Evolutionary conservation across 2,797 vertebrate species (phyloP).

Genomic region (Hephaestus fuliginosus): DNA sequence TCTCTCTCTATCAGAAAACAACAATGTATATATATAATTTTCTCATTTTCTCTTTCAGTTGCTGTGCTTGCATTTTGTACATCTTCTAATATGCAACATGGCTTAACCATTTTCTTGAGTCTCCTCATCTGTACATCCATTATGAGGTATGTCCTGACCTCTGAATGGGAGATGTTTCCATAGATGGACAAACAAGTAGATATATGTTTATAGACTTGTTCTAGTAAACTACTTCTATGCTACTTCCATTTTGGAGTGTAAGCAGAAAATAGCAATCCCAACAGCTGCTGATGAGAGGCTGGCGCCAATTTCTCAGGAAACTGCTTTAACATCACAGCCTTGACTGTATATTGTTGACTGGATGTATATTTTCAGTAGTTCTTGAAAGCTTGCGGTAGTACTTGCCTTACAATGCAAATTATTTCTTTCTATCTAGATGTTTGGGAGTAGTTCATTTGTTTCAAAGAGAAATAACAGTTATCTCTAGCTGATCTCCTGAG

Average conservation of each 20-base stretch:
- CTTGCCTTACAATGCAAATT: background rate
- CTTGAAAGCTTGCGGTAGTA: background rate
- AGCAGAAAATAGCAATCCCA: background rate
- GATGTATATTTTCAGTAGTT: constrained; percentile 1
- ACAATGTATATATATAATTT: too few species aligned
- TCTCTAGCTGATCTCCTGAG: background rate
- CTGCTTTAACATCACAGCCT: background rate
- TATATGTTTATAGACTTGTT: background rate
- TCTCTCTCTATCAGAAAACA: too few species aligned
- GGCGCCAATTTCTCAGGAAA: constrained; percentile 6
- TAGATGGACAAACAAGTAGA: background rate
- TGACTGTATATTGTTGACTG: background rate
- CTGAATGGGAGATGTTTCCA: background rate
- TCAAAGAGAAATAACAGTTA: constrained; percentile 11
- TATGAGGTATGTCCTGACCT: background rate
- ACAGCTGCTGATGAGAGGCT: background rate
- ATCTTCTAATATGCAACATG: background rate
- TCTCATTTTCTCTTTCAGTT: background rate
- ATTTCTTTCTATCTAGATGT: background rate
- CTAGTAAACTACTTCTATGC: background rate
- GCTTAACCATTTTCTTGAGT: too few species aligned
- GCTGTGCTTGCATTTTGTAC: background rate
- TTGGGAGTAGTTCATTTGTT: background rate
- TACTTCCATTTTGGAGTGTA: background rate
- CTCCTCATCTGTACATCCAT: background rate